Conservation (phyloP, 2,888 invertebrate species). For the Napeogenes sylphis region DNA sequence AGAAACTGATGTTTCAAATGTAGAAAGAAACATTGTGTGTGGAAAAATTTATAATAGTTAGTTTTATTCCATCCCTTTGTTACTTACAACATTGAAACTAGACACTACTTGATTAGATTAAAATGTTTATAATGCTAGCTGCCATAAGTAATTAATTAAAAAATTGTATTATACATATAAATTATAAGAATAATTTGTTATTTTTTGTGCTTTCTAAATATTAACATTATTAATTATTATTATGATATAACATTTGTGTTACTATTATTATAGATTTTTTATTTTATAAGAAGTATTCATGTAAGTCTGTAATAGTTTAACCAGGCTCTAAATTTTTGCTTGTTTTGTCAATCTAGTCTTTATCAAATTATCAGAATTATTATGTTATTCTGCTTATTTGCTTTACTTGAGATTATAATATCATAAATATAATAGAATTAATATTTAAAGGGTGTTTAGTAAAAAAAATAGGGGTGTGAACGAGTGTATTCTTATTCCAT, state of each 20-base stretch:
- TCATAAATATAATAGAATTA: constrained; percentile 22
- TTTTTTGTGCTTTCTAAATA: constrained; percentile 27
- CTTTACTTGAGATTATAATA: constrained; percentile 29
- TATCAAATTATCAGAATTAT: constrained; percentile 34
- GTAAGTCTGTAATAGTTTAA: constrained; percentile 16
- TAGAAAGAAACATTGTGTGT: background rate
- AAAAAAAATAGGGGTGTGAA: constrained; percentile 17
- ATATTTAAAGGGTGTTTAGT: constrained; percentile 27
- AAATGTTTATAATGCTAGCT: constrained; percentile 45
- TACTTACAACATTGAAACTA: background rate
- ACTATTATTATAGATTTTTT: constrained; percentile 30
- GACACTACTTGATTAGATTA: constrained; percentile 9
- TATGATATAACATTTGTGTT: constrained; percentile 30
- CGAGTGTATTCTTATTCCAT: background rate
- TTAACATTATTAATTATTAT: constrained; percentile 31
- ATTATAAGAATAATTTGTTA: constrained; percentile 27
- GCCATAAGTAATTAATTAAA: constrained; percentile 58
- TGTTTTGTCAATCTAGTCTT: constrained; percentile 40
- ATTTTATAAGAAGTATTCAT: constrained; percentile 12
- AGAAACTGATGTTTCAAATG: background rate
- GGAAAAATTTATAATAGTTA: no score
- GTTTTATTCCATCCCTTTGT: no score
- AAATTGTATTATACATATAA: constrained; percentile 30
- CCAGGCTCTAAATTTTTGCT: constrained; percentile 32
- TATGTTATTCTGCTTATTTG: constrained; percentile 20